Conservation (phyloP, 2,888 invertebrate genomes). For the Tenthredo distinguenda region DNA sequence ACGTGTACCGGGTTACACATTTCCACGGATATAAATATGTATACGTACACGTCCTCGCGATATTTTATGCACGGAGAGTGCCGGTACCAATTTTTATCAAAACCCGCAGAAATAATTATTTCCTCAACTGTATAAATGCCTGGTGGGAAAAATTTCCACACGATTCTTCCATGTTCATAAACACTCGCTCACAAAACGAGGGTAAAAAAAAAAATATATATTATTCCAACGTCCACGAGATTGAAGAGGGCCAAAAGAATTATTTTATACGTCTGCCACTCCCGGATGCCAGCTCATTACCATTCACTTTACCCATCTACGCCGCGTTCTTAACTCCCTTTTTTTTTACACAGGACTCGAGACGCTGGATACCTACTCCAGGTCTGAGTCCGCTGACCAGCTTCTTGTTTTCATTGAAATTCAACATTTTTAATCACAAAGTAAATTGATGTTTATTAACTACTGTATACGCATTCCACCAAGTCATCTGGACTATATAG, state of each 20-base stretch:
- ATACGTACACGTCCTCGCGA: not conserved
- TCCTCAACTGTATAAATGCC: not conserved
- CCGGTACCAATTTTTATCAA: not conserved
- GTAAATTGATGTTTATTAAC: not conserved
- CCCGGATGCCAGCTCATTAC: slow-evolving; percentile 13
- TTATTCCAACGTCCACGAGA: slow-evolving; percentile 12
- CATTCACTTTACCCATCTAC: not conserved
- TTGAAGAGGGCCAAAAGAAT: not conserved
- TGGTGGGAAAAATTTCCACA: not conserved
- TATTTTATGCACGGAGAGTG: not conserved
- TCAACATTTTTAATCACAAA: not conserved
- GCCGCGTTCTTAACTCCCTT: not conserved
- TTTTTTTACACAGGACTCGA: not conserved
- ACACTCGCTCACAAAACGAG: not conserved
- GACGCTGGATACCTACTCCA: not conserved
- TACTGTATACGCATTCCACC: not conserved
- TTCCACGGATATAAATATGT: not conserved
- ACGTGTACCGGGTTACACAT: not conserved
- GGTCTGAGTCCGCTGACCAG: not conserved
- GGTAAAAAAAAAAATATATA: not conserved
- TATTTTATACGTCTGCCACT: slow-evolving; percentile 15
- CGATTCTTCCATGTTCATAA: not conserved
- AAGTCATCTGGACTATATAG: not conserved
- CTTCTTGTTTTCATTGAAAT: not conserved
- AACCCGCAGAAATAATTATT: not conserved